Percentiles rank a stretch among this genome's conserved stretches.
Evolutionary conservation across 37 sponge, comb jelly and placozoan genomes (phyloP).

Genomic region (Beroe ovata): DNA sequence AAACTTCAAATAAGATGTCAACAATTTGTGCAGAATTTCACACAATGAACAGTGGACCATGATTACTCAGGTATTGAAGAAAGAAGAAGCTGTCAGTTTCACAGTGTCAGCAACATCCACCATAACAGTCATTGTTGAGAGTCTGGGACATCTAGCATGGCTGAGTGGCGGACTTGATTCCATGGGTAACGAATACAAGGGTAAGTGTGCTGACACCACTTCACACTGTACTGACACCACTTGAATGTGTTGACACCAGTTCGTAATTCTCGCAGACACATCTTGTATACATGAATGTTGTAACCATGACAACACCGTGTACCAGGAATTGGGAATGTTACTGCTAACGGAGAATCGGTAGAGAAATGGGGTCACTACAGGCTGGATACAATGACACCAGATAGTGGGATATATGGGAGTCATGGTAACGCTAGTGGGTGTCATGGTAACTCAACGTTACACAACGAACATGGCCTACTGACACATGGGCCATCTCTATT

Average conservation of each 20-base stretch:
- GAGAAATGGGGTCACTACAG: conserved; percentile 54
- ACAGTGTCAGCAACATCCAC: not conserved
- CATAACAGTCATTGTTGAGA: conserved; percentile 12
- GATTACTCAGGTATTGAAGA: not conserved
- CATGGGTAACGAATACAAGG: conserved; percentile 10
- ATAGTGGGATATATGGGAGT: not conserved
- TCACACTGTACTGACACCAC: too few species aligned
- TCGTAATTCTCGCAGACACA: too few species aligned
- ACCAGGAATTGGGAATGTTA: conserved; percentile 36
- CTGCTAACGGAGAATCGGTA: not conserved
- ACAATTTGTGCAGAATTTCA: too few species aligned
- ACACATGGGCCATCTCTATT: not conserved
- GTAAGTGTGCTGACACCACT: not conserved
- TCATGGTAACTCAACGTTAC: not conserved
- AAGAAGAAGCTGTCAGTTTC: conserved; percentile 12
- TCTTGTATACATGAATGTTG: too few species aligned
- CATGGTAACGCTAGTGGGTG: not conserved
- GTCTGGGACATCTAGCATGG: conserved; percentile 21
- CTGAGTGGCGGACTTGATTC: not conserved
- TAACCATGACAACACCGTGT: not conserved
- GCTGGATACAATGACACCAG: not conserved
- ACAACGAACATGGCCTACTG: not conserved
- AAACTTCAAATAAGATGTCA: too few species aligned
- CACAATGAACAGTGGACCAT: too few species aligned
- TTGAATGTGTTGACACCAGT: not conserved